Evolutionary conservation across 2,113 vertebrate species (phyloP).

Genomic region (Callipepla californica): DNA sequence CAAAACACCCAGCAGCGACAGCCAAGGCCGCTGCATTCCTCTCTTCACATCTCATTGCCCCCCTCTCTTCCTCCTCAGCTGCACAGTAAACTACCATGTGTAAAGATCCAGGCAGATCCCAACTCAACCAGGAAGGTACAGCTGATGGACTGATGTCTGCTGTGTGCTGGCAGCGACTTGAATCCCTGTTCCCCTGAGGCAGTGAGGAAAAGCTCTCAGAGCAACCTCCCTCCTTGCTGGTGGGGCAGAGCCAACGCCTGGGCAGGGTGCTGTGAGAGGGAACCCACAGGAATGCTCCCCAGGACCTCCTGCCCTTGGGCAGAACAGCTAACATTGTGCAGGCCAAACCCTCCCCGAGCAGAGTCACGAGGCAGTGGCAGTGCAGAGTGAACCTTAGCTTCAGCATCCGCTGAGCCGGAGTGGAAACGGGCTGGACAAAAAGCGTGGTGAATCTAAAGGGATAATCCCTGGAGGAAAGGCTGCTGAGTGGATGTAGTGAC

Average conservation of each 20-base stretch:
- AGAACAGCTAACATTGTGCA: not conserved
- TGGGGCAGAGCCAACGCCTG: not conserved
- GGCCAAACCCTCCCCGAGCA: not conserved
- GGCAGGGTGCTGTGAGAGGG: not conserved
- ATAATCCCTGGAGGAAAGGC: not conserved
- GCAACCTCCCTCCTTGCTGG: not conserved
- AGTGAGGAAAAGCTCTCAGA: not conserved
- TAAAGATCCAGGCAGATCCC: not conserved
- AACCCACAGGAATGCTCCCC: constrained; percentile 41
- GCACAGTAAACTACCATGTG: not conserved
- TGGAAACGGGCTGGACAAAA: not conserved
- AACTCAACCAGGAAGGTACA: not conserved
- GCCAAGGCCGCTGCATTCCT: not conserved
- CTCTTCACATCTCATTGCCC: not conserved
- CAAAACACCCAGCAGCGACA: not conserved
- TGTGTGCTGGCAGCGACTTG: not conserved
- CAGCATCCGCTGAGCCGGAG: not conserved
- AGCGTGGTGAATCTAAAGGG: not conserved
- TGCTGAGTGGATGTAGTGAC: constrained; percentile 19
- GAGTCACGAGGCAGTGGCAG: not conserved
- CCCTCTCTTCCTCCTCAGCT: not conserved
- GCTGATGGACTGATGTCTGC: not conserved
- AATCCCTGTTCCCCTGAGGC: not conserved
- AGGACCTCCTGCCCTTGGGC: not conserved
- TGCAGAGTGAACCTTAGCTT: not conserved